Conservation (phyloP, 2,797 vertebrate genomes). For the Sorex maritimensis region DNA sequence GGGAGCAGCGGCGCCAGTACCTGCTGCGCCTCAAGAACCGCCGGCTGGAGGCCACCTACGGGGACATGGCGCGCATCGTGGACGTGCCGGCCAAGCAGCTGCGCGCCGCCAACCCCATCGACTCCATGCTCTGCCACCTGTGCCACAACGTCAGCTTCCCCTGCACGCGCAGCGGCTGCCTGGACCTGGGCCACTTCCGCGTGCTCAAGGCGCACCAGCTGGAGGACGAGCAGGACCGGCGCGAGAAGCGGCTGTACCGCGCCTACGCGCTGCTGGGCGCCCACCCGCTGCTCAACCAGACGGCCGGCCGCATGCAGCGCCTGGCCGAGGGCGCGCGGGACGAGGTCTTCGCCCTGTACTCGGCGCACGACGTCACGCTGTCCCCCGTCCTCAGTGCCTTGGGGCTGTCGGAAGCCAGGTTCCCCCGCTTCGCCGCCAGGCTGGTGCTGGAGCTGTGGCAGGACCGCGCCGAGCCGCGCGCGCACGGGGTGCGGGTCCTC, state of each 20-base stretch:
- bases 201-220: constrained; percentile 96
- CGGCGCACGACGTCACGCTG: constrained; percentile 97
- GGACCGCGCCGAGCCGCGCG: constrained; percentile 91
- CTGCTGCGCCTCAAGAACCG: constrained; percentile 93
- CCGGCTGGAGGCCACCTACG: constrained; percentile 94
- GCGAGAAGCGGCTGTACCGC: constrained; percentile 93
- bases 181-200: constrained; percentile 94
- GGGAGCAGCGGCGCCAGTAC: constrained; percentile 97
- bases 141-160: constrained; percentile 97
- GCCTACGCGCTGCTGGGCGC: constrained; percentile 95
- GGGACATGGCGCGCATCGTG: constrained; percentile 95
- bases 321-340: constrained; percentile 91
- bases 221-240: constrained; percentile 95
- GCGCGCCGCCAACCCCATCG: constrained; percentile 96
- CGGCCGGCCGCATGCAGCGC: constrained; percentile 93
- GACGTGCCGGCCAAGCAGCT: constrained; percentile 94
- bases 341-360: constrained; percentile 94
- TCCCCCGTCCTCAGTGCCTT: constrained; percentile 97
- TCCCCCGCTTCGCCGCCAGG: constrained; percentile 97
- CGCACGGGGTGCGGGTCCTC: constrained; percentile 95
- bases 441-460: constrained; percentile 98
- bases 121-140: constrained; percentile 97
- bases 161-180: constrained; percentile 93
- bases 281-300: constrained; percentile 96
- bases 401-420: constrained; percentile 94